Conservation (phyloP, 2,888 invertebrate species). For the Latrodectus elegans region DNA sequence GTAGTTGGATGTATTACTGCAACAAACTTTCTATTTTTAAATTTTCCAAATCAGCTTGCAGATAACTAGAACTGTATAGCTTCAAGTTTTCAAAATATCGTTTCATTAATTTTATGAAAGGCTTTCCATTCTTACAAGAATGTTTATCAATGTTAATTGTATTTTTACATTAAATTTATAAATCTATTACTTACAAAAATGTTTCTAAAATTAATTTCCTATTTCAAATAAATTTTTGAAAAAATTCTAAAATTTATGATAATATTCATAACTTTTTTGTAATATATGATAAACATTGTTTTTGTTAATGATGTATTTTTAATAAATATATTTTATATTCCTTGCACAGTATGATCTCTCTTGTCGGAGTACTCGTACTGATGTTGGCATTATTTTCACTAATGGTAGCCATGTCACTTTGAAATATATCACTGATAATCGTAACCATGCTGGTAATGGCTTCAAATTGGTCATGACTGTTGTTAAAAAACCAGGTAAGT, state of each 20-base stretch:
- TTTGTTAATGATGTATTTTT: background rate
- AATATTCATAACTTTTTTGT: background rate
- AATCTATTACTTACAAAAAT: background rate
- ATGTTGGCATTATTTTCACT: slow-evolving; percentile 90
- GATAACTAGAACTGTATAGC: too few species aligned
- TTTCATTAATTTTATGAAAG: background rate
- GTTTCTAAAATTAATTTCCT: too few species aligned
- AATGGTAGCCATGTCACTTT: slow-evolving; percentile 94
- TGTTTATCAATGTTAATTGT: background rate
- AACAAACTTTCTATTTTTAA: too few species aligned
- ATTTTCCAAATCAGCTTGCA: too few species aligned
- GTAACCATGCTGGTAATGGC: slow-evolving; percentile 93
- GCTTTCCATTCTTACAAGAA: background rate
- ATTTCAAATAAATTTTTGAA: too few species aligned
- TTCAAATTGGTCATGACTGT: slow-evolving; percentile 95
- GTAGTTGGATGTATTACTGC: too few species aligned
- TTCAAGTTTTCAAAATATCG: too few species aligned
- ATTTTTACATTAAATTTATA: background rate
- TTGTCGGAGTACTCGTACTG: slow-evolving; percentile 91
- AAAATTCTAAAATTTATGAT: too few species aligned
- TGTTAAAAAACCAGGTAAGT: slow-evolving; percentile 79
- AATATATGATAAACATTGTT: background rate
- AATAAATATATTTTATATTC: slow-evolving; percentile 72
- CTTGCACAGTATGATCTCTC: slow-evolving; percentile 87
- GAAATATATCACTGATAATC: slow-evolving; percentile 93